Percentiles rank a stretch among this genome's conserved stretches.
Evolutionary conservation across 1,140 invertebrate genomes (phyloP).

Genomic region (Psix sp.): DNA sequence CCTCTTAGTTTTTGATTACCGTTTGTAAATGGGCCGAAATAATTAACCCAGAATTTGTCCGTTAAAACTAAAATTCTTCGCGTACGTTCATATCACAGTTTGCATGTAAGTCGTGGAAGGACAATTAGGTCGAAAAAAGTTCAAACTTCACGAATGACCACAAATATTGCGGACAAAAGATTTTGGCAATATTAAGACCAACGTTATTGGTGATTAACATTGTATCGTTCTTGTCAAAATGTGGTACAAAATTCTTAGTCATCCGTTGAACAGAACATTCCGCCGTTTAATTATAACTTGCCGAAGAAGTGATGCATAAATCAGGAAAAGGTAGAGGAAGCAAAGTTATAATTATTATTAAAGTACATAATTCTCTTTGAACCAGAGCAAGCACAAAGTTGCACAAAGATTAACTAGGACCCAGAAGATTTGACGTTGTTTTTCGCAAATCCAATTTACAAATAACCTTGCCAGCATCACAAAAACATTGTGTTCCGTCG

Average conservation of each 20-base stretch:
- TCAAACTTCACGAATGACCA: no score
- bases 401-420: conserved; percentile 46
- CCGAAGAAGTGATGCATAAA: conserved; percentile 63
- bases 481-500: conserved; percentile 11
- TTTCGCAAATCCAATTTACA: conserved; percentile 38
- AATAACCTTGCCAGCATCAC: conserved; percentile 12
- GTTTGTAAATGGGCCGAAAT: conserved; percentile 22
- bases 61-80: no score
- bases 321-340: conserved; percentile 47
- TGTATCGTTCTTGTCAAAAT: conserved; percentile 43
- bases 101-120: no score
- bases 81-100: no score
- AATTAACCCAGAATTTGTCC: conserved; percentile 19
- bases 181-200: no score
- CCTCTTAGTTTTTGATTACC: conserved; percentile 20
- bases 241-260: conserved; percentile 43
- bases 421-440: conserved; percentile 16
- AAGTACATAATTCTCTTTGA: conserved; percentile 56
- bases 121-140: no score
- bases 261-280: conserved; percentile 39
- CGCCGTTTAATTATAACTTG: conserved; percentile 70
- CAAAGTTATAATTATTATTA: conserved; percentile 66
- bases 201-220: conserved; percentile 29
- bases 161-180: no score
- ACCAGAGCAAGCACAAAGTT: conserved; percentile 41